These are phyloP conservation scores for Channallabes apus DNA, from an alignment of 2,797 vertebrate genomes.

Conservation along the genomic window DNA sequence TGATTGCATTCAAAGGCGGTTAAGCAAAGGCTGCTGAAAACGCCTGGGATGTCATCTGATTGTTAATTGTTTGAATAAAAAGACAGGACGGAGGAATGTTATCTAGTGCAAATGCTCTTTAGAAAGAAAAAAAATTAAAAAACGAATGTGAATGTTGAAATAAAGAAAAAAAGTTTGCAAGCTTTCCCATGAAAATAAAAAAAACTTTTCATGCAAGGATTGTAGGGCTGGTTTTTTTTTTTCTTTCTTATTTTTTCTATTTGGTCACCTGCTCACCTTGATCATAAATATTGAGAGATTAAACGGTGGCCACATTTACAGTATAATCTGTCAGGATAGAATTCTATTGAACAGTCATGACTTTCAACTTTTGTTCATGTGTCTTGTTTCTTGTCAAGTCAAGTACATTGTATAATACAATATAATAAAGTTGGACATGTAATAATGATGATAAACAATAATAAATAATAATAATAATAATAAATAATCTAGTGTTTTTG, in stretches of 20 bases:
- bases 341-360: slow-evolving; percentile 7
- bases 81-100: slow-evolving; percentile 14
- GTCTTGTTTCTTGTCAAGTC: slow-evolving; percentile 28
- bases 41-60: slow-evolving; percentile 6
- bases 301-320: neutral
- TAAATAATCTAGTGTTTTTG: slow-evolving; percentile 31
- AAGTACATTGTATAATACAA: slow-evolving; percentile 35
- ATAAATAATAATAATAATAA: no score
- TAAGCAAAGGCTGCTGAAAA: slow-evolving; percentile 25
- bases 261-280: no score
- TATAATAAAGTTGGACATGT: slow-evolving; percentile 33
- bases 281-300: neutral
- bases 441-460: neutral
- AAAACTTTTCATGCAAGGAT: neutral
- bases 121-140: slow-evolving; percentile 28
- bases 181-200: neutral
- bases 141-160: slow-evolving; percentile 37
- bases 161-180: slow-evolving; percentile 23
- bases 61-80: neutral
- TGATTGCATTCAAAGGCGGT: slow-evolving; percentile 54
- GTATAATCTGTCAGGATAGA: neutral
- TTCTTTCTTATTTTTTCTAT: neutral
- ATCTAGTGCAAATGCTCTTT: slow-evolving; percentile 15
- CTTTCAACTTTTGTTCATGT: slow-evolving; percentile 30
- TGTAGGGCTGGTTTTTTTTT: slow-evolving; percentile 40